These are phyloP conservation scores for Unio pictorum DNA, from an alignment of 2,888 invertebrate species.

Conservation along the genomic window DNA sequence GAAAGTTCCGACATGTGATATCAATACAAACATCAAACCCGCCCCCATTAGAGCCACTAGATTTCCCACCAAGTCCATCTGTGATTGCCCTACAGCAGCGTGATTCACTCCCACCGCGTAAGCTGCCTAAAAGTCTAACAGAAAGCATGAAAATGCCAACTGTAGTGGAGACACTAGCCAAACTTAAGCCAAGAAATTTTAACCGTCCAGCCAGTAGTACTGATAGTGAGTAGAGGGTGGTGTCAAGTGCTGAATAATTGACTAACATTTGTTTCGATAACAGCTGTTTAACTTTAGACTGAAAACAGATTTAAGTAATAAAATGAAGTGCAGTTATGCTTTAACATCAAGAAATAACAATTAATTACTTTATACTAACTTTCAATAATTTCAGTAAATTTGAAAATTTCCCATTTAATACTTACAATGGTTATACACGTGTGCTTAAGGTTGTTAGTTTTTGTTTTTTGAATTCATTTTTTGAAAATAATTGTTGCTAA, in stretches of 20 bases:
- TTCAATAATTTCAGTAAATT: no score
- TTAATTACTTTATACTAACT: no score
- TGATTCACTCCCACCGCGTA: slow-evolving; percentile 28
- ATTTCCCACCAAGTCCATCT: slow-evolving; percentile 20
- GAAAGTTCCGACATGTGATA: slow-evolving; percentile 10
- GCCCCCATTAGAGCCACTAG: slow-evolving; percentile 35
- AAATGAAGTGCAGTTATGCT: no score
- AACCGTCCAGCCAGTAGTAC: slow-evolving; percentile 35
- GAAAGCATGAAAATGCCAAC: slow-evolving; percentile 42
- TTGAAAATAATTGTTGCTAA: no score
- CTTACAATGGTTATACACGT: no score
- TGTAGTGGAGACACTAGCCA: slow-evolving; percentile 41
- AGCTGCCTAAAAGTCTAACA: slow-evolving; percentile 25
- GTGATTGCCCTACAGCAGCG: slow-evolving; percentile 29
- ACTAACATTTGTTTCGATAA: neutral
- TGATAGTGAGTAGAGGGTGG: slow-evolving; percentile 24
- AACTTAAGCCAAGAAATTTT: slow-evolving; percentile 33
- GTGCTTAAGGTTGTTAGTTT: no score
- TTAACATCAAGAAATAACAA: no score
- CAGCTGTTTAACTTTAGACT: no score
- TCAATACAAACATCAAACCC: slow-evolving; percentile 29
- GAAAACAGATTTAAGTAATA: no score
- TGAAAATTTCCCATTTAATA: no score
- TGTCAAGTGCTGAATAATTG: neutral
- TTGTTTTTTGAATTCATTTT: no score